Base-by-base conservation (phyloP, 2,888 invertebrate genomes). In the Fabriciana adippe region DNA sequence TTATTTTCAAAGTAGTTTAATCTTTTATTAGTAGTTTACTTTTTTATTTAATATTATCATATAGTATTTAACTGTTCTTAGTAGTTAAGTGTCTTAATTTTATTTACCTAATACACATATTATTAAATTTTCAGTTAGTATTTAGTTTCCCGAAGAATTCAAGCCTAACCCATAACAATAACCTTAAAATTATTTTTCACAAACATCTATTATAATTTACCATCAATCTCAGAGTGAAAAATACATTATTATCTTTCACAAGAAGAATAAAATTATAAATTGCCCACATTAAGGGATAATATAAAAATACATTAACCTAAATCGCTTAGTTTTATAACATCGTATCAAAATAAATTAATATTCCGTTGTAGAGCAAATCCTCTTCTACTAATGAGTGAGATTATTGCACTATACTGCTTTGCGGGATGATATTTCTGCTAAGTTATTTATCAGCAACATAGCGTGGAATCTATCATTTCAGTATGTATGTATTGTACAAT, bases 251-350 rank as follows among this genome's bases (percentile, higher is more conserved):
- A 60, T 54, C 62, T 69, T 67, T 65, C 64, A 47, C 45, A 45
- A 62, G 31, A 64, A 66, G 57, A 62, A 68, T 57, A 57, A 57
- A 64, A 71, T 71, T 62, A 64, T 64, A 68, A 68, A 71, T 68
- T 68, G 66, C 66, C 55, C 56, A 64, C 59, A 63, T 71, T 55
- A 41, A 18, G 55, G 63, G 50, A 60, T 64, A 59, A 66, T 68
- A 71, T 66, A 60, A 68, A 64, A 67, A 61, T 47, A 53, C 65
- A 70, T 70, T 70, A 66, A 68, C 67, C 56, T 48, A 62, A 64
- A 70, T 68, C 51, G 59, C 45, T 68, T 63, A 59, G 64, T 66
- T 63, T 65, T 35, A 50, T 68, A 55, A 55, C 55, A 57, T 47
- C 47, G 41, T 47, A 35, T 54, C 57, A 64, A 64, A 54, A 57